Base-by-base conservation (phyloP, 2,797 vertebrate genomes). In the Acipenser oxyrinchus region DNA sequence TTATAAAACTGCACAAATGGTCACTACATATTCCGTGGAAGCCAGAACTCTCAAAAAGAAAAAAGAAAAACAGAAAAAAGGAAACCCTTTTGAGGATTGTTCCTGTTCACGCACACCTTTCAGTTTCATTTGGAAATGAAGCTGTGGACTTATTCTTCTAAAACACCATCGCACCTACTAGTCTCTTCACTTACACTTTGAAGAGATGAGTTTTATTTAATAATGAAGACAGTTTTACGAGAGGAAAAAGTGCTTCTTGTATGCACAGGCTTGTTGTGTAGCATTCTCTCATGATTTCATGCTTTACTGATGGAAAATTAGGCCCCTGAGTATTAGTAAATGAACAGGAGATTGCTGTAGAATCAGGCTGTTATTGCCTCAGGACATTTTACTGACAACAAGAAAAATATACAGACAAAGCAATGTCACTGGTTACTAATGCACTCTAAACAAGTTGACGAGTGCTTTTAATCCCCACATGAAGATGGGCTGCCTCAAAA, bases 271-370 rank as follows among this genome's bases (percentile, higher is more conserved):
- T 92, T 93, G 92, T 93, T 95, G 90, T 91, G 87, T 87, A 84
- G 88, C 88, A 89, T 93, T 94, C 89, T 93, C 87, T 84, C 85
- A 87, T 93, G 92, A 97, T 96, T 97, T 98, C 93, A 94, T 93
- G 92, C 94, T 95, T 96, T 96, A 84, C 91, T 89, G 91, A 96
- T 94, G 89, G 93, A 94, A 97, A 98, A 96, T 94, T 92, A 95
- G 92, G 85, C 91, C 90, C 92, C 79, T 84, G 91, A 87, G 86
- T 92, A 91, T 93, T 89, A 83, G 72, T 88, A 90, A 93, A 90
- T 93, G 91, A 92, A 84, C 81, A 89, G 88, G 90, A 88, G 90
- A 88, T 84, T 80, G 88, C 87, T 87, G 84, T 88, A 85, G 91
- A 88, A 89, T 86, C 78, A 84, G 84, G 89, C 90, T 94, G 88